Conservation (phyloP, 92 coral and sea anemone genomes). For the Palythoa grandis region DNA sequence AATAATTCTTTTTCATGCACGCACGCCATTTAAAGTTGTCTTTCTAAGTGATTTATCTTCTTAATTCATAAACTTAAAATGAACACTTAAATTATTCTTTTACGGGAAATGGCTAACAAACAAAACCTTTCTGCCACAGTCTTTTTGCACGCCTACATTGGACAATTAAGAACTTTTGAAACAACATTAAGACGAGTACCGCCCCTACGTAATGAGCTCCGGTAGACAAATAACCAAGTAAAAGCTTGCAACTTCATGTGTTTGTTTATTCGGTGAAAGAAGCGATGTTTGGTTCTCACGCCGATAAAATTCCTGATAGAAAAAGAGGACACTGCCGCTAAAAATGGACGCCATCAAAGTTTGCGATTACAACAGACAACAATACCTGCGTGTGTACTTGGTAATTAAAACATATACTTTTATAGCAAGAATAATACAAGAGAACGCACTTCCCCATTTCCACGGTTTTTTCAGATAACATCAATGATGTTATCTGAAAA, state of each 20-base stretch:
- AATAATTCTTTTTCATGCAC: neutral
- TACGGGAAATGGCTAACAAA: neutral
- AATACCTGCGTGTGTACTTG: neutral
- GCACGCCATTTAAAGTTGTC: neutral
- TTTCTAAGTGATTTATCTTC: neutral
- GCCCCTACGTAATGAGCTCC: constrained; percentile 7
- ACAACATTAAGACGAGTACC: constrained; percentile 17
- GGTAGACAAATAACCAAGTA: constrained; percentile 23
- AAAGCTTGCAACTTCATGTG: constrained; percentile 23
- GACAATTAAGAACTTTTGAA: neutral
- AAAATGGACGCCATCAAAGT: constrained; percentile 1
- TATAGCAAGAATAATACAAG: neutral
- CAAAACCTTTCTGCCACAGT: neutral
- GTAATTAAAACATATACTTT: constrained; percentile 1
- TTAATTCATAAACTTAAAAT: neutral
- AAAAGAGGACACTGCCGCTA: neutral
- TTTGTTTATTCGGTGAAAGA: constrained; percentile 7
- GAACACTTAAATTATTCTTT: neutral
- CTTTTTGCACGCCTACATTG: neutral
- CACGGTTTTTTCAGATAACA: constrained; percentile 10
- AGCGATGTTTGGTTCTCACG: constrained; percentile 36
- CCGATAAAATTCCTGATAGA: constrained; percentile 4
- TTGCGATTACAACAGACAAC: constrained; percentile 9
- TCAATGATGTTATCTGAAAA: neutral
- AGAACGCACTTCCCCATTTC: neutral